These are phyloP conservation scores for Tachypleus tridentatus DNA, from an alignment of 1,140 invertebrate species.

Conservation along the genomic window DNA sequence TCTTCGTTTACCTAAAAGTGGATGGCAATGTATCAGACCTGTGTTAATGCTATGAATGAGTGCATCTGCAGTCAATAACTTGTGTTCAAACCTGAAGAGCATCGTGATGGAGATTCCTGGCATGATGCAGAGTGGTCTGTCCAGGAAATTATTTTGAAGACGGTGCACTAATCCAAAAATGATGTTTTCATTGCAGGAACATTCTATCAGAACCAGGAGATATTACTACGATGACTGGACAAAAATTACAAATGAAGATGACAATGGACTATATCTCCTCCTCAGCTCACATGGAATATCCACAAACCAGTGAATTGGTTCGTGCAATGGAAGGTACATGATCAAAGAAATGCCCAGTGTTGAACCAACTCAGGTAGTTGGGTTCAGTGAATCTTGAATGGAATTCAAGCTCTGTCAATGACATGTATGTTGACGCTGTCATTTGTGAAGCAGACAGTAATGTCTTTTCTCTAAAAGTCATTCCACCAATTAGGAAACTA, in stretches of 20 bases:
- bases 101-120: constrained; percentile 98
- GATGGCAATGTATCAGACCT: constrained; percentile 99
- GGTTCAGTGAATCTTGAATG: constrained; percentile 80
- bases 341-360: constrained; percentile 86
- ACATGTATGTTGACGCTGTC: constrained; percentile 92
- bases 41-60: constrained; percentile 99
- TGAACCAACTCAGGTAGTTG: constrained; percentile 67
- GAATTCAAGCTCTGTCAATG: constrained; percentile 83
- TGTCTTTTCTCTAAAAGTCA: neutral
- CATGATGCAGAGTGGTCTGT: constrained; percentile 99
- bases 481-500: neutral
- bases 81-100: constrained; percentile 96
- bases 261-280: constrained; percentile 99
- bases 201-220: constrained; percentile 96
- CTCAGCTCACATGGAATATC: constrained; percentile 97
- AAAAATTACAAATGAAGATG: constrained; percentile 90
- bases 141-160: constrained; percentile 91
- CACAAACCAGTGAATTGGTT: constrained; percentile 97
- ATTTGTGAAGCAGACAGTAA: constrained; percentile 13
- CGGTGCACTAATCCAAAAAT: constrained; percentile 98
- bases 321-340: constrained; percentile 83
- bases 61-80: constrained; percentile 84
- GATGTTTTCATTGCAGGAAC: constrained; percentile 93
- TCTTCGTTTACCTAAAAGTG: constrained; percentile 98
- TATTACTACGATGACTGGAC: constrained; percentile 85